A percentile compares a stretch with the other conserved stretches of the same genome.
Conservation (phyloP, 2,797 vertebrate species). For the Sphenopsis melanotis region DNA sequence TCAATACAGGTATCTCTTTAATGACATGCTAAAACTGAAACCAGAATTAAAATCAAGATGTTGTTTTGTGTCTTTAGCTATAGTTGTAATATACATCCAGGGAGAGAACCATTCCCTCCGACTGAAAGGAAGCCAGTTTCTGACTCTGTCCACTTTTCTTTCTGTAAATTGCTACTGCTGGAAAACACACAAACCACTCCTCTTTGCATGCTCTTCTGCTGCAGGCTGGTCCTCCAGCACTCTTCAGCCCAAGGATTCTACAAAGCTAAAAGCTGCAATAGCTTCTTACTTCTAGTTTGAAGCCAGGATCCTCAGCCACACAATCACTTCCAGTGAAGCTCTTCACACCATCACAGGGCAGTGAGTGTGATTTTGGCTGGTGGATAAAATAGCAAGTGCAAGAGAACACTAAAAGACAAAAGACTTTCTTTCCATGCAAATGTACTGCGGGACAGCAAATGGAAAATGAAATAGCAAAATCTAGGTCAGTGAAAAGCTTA, state of each 20-base stretch:
- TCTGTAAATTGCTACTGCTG: not conserved
- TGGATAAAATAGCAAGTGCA: not conserved
- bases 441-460: not conserved
- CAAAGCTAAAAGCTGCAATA: not conserved
- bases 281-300: not conserved
- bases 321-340: not conserved
- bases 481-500: constrained; percentile 58
- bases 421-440: constrained; percentile 20
- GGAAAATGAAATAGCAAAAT: constrained; percentile 46
- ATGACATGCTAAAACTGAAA: constrained; percentile 39
- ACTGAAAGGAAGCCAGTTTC: not conserved
- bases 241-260: not conserved
- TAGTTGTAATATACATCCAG: not conserved
- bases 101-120: not conserved
- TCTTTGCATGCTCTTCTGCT: not conserved
- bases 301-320: not conserved
- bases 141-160: not conserved
- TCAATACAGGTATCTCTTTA: constrained; percentile 52
- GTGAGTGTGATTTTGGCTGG: not conserved
- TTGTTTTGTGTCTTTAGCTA: not conserved
- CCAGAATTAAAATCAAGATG: constrained; percentile 16
- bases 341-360: not conserved
- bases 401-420: constrained; percentile 6
- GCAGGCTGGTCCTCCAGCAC: not conserved
- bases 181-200: not conserved